Conservation (phyloP, 2,888 invertebrate genomes). For the Hecatera dysodea region DNA sequence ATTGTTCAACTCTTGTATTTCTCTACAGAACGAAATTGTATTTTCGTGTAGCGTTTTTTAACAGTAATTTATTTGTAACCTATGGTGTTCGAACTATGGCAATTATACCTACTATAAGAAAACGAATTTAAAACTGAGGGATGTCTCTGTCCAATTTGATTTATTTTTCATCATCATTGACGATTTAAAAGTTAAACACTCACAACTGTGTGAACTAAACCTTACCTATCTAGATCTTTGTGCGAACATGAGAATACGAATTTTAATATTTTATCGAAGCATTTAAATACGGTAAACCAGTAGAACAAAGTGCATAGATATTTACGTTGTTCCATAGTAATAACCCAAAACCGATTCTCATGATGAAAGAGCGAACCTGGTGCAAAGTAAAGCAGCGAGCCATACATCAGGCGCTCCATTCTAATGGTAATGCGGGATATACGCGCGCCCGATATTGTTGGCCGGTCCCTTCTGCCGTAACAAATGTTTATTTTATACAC, state of each 20-base stretch:
- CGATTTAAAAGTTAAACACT: background rate
- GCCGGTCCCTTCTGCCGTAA: conserved; percentile 85
- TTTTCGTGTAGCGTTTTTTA: conserved; percentile 16
- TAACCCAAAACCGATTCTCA: conserved; percentile 62
- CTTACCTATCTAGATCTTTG: background rate
- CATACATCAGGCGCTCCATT: conserved; percentile 89
- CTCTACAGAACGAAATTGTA: conserved; percentile 40
- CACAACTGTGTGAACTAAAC: background rate
- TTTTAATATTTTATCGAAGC: background rate
- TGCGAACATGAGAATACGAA: conserved; percentile 2
- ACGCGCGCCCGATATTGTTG: conserved; percentile 85
- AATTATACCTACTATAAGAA: background rate
- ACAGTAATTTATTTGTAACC: conserved; percentile 7
- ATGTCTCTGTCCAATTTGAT: no score
- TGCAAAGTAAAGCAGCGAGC: conserved; percentile 71
- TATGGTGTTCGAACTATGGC: background rate
- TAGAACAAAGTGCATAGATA: conserved; percentile 51
- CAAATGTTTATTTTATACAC: conserved; percentile 91
- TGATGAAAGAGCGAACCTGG: conserved; percentile 65
- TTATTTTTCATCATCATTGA: no score
- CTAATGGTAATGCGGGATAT: conserved; percentile 89
- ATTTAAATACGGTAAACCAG: conserved; percentile 24
- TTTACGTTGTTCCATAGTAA: conserved; percentile 53
- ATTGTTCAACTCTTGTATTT: conserved; percentile 61
- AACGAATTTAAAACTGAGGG: background rate